These are phyloP conservation scores for Byasa hedistus DNA, from an alignment of 2,888 invertebrate species.

Conservation along the genomic window DNA sequence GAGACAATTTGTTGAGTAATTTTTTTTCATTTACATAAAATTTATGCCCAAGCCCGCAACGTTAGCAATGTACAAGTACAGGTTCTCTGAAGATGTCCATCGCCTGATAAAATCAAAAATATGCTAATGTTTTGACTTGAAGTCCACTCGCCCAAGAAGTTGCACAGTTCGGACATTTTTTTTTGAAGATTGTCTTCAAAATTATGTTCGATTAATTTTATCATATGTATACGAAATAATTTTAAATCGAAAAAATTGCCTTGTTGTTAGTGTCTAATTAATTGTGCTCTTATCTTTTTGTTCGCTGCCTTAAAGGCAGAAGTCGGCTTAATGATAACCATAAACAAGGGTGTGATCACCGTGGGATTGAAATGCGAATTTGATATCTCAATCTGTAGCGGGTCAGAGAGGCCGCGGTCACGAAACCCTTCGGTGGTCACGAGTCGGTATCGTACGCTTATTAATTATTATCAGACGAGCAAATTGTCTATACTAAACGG, in stretches of 20 bases:
- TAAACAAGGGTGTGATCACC: constrained; percentile 62
- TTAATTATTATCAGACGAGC: constrained; percentile 58
- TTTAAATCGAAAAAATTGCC: not conserved
- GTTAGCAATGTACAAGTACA: constrained; percentile 35
- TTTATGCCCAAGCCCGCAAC: constrained; percentile 31
- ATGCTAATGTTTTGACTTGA: constrained; percentile 37
- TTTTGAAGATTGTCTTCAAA: constrained; percentile 7
- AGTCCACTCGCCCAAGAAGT: constrained; percentile 9
- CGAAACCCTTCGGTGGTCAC: constrained; percentile 79
- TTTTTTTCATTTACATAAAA: constrained; percentile 32
- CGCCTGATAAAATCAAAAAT: constrained; percentile 41
- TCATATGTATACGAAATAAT: not conserved
- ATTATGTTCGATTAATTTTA: constrained; percentile 11
- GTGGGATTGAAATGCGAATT: constrained; percentile 71
- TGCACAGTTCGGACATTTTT: constrained; percentile 8
- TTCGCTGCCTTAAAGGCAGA: constrained; percentile 45
- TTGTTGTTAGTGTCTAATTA: constrained; percentile 6
- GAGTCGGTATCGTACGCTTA: constrained; percentile 46
- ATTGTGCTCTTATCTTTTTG: constrained; percentile 2
- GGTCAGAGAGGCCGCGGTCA: constrained; percentile 77
- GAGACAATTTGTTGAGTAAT: constrained; percentile 34
- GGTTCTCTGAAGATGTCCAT: constrained; percentile 36
- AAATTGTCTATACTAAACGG: constrained; percentile 63
- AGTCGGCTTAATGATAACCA: constrained; percentile 53
- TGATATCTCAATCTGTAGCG: constrained; percentile 76